These are phyloP conservation scores for Acanthurus tractus DNA, from an alignment of 2,797 vertebrate species.

Conservation along the genomic window DNA sequence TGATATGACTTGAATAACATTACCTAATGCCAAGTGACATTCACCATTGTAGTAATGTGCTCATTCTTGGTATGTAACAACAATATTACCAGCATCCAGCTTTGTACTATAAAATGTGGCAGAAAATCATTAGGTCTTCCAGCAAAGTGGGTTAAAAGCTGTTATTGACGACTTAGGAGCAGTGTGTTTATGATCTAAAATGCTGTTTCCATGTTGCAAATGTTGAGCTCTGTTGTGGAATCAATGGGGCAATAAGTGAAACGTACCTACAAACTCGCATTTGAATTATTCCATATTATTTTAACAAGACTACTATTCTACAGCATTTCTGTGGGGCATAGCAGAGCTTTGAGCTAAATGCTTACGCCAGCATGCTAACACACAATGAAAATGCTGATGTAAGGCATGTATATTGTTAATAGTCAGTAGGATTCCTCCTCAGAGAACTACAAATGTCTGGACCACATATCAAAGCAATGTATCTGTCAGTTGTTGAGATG, in stretches of 20 bases:
- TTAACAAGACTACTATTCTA: neutral
- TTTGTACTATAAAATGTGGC: neutral
- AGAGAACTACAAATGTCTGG: neutral
- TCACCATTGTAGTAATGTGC: neutral
- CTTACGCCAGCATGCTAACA: neutral
- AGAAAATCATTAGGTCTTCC: neutral
- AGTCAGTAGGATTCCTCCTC: neutral
- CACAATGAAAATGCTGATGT: neutral
- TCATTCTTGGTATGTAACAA: neutral
- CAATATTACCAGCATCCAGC: neutral
- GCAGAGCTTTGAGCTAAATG: neutral
- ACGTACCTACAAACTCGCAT: neutral
- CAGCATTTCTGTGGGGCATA: neutral
- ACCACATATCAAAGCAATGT: neutral
- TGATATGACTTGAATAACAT: neutral
- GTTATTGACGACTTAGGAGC: neutral
- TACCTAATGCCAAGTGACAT: neutral
- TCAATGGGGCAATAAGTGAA: neutral
- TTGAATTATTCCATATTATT: neutral
- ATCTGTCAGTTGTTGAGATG: neutral
- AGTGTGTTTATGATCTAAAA: neutral
- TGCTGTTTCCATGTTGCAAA: neutral
- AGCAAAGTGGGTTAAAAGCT: neutral
- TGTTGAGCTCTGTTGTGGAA: slow-evolving; percentile 6
- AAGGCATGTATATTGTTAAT: neutral